These are phyloP conservation scores for Melinaea marsaeus DNA, from an alignment of 2,888 invertebrate genomes.

Conservation along the genomic window DNA sequence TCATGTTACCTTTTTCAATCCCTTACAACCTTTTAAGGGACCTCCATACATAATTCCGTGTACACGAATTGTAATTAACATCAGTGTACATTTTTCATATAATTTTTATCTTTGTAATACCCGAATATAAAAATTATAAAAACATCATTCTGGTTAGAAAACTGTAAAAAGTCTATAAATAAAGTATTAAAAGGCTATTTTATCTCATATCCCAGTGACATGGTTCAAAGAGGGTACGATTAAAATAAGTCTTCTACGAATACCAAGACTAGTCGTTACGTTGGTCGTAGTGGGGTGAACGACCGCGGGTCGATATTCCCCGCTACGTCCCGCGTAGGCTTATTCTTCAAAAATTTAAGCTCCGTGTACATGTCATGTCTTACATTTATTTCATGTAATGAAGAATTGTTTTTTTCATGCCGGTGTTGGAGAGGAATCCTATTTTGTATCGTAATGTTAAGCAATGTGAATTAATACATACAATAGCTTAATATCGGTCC, in stretches of 20 bases:
- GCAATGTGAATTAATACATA: no score
- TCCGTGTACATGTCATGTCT: no score
- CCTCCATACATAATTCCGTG: conserved; percentile 11
- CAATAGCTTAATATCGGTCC: no score
- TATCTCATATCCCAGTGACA: conserved; percentile 21
- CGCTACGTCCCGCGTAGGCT: conserved; percentile 35
- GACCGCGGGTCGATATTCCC: conserved; percentile 67
- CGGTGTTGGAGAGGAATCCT: no score
- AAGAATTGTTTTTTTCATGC: no score
- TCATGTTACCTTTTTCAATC: conserved; percentile 5
- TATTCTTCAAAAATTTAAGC: conserved; percentile 25
- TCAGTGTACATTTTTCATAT: not conserved
- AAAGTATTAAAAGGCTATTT: conserved; percentile 7
- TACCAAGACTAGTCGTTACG: conserved; percentile 33
- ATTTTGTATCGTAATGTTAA: no score
- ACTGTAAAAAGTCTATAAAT: no score
- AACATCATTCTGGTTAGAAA: no score
- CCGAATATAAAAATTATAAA: no score
- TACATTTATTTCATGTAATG: no score
- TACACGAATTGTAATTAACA: conserved; percentile 1
- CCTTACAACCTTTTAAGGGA: not conserved
- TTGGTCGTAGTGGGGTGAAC: conserved; percentile 64
- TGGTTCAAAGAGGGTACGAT: conserved; percentile 13
- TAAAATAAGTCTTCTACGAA: conserved; percentile 16
- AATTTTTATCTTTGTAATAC: not conserved